Conservation (phyloP, 2,888 invertebrate species). For the Tinea pellionella region DNA sequence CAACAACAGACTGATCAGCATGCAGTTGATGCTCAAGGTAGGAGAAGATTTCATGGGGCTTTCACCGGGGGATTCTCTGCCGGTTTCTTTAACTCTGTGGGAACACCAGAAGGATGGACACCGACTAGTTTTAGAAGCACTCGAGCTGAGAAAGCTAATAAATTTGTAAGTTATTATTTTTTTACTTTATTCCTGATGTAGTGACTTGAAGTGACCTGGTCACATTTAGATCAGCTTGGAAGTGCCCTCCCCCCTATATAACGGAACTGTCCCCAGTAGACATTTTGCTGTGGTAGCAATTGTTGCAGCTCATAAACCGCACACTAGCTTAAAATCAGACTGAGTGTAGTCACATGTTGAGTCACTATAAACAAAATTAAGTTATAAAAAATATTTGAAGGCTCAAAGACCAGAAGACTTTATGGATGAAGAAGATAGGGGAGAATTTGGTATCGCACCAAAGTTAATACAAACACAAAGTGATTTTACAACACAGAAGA, state of each 20-base stretch:
- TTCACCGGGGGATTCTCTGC: slow-evolving; percentile 99
- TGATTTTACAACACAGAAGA: slow-evolving; percentile 74
- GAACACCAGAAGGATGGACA: slow-evolving; percentile 94
- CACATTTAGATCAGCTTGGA: no score
- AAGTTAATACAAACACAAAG: slow-evolving; percentile 82
- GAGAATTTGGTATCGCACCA: slow-evolving; percentile 96
- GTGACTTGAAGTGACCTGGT: no score
- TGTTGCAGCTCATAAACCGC: no score
- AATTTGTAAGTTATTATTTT: slow-evolving; percentile 35
- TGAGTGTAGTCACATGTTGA: no score
- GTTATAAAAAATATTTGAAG: no score
- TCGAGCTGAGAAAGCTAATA: slow-evolving; percentile 70
- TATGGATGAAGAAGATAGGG: slow-evolving; percentile 98
- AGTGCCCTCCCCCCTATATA: no score
- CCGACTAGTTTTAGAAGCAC: slow-evolving; percentile 94
- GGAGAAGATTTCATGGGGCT: slow-evolving; percentile 96
- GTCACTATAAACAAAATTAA: no score
- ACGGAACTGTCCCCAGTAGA: no score
- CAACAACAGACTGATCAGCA: slow-evolving; percentile 76
- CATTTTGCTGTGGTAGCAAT: no score
- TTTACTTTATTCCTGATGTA: no score
- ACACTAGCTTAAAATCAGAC: no score
- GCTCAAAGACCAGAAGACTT: slow-evolving; percentile 88
- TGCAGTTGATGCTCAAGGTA: slow-evolving; percentile 89
- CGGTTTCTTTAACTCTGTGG: slow-evolving; percentile 97